These are phyloP conservation scores for Sternotherus odoratus DNA, from an alignment of 2,797 vertebrate species.

Conservation along the genomic window DNA sequence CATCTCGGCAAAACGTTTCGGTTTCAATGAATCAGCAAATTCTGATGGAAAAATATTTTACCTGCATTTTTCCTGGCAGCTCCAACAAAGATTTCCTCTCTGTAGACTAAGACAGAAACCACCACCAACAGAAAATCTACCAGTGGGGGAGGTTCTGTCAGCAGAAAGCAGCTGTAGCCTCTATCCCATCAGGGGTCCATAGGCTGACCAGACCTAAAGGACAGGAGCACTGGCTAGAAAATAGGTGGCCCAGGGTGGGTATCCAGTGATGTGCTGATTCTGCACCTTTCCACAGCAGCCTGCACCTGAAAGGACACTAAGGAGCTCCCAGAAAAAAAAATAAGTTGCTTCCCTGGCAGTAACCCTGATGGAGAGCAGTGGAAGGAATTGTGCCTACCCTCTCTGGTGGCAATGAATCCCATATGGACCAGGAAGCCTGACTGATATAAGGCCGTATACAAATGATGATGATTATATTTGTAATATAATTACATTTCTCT, in stretches of 20 bases:
- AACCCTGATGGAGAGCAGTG: rapidly evolving
- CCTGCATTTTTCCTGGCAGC: background rate
- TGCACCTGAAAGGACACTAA: background rate
- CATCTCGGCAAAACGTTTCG: background rate
- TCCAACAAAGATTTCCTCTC: background rate
- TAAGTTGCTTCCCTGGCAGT: rapidly evolving
- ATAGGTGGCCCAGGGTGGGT: background rate
- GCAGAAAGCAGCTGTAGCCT: background rate
- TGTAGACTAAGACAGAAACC: background rate
- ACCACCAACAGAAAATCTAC: background rate
- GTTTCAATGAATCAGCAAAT: background rate
- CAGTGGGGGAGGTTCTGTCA: background rate
- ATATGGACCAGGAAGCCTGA: background rate
- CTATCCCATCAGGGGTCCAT: background rate
- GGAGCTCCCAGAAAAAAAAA: background rate
- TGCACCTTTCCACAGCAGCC: background rate
- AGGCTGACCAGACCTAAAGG: background rate
- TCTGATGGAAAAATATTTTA: background rate
- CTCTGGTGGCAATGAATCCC: background rate
- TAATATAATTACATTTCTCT: background rate
- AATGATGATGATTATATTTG: background rate
- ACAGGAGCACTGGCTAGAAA: background rate
- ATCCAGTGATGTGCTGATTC: background rate
- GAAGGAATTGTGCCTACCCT: background rate
- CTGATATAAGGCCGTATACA: background rate